Percentiles rank a stretch among this genome's conserved stretches.
Evolutionary conservation across 2,888 invertebrate species (phyloP).

Genomic region (Colletes collaris): DNA sequence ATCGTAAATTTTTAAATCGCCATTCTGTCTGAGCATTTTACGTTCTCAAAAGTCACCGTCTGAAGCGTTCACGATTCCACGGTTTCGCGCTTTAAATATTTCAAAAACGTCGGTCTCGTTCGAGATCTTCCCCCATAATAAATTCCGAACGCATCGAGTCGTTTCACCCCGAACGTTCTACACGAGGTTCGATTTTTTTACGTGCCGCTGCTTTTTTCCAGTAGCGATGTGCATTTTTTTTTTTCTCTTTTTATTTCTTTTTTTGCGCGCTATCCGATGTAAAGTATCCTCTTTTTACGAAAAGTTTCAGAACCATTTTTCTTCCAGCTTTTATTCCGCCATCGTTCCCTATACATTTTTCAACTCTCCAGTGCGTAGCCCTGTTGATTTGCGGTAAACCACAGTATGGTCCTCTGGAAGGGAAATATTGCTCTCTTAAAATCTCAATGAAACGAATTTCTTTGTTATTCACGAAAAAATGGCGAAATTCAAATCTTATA

Average conservation of each 20-base stretch:
- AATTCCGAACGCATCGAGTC: conserved; percentile 27
- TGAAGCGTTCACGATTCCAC: neutral
- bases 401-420: conserved; percentile 16
- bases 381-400: conserved; percentile 52
- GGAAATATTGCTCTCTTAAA: conserved; percentile 38
- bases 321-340: conserved; percentile 31
- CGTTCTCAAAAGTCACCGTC: neutral
- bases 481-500: no score
- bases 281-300: conserved; percentile 27
- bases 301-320: conserved; percentile 11
- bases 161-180: conserved; percentile 10
- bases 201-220: neutral
- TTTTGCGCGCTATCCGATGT: conserved; percentile 9
- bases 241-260: neutral
- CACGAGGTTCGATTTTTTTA: conserved; percentile 16
- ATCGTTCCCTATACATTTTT: conserved; percentile 35
- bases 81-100: neutral
- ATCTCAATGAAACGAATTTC: conserved; percentile 37
- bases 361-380: conserved; percentile 22
- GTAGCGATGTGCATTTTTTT: neutral
- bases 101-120: conserved; percentile 2
- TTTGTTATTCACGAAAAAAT: neutral
- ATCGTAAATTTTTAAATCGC: neutral
- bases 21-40: neutral
- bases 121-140: conserved; percentile 23